Base-by-base conservation (phyloP, 2,113 vertebrate species). In the Thalassarche chlororhynchos region DNA sequence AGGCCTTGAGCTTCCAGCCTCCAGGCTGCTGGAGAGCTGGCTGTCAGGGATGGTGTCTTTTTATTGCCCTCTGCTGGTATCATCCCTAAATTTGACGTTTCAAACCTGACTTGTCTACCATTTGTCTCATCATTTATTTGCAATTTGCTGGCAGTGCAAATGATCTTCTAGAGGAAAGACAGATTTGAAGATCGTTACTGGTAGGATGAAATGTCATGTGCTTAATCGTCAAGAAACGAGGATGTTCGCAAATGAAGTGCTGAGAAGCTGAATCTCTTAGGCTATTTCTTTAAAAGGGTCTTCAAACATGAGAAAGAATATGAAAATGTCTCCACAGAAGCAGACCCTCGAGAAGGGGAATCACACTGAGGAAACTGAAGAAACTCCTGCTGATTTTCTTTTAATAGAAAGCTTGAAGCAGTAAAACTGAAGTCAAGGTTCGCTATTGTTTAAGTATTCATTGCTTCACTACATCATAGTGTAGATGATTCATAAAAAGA, bases 21-120 rank as follows among this genome's bases (percentile, higher is more conserved):
- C 46, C 38, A 34, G n/a, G 61, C 57, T 84, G 51, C 28, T 81
- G 87, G 58, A 87, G 62, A 44, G 6, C 40, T 68, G 61, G 31
- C n/a, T 92, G n/a, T 31, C 46, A 75, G 61, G 57, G 80, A 87
- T 5, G 10, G 49, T 65, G 84, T 84, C 89, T 89, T 26, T 89
- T 91, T 92, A 96, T 95, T 92, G 94, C 87, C 95, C 94, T 93
- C 91, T 96, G 89, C 81, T 94, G 96, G 81, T 65, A 84, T 68
- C 36, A 49, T 69, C 36, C 40, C 69, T 72, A 89, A 65, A 78
- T 89, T 8, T 69, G 54, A 38, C 54, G 62, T 40, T 87, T 89
- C 69, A 89, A 58, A 62, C 23, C 9, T 24, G 25, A 76, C 14
- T 77, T 61, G 18, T 69, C 81, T 77, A 69, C 87, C 62, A 58